Conservation (phyloP, 2,888 invertebrate genomes). For the Stenolophus ochropezus region DNA sequence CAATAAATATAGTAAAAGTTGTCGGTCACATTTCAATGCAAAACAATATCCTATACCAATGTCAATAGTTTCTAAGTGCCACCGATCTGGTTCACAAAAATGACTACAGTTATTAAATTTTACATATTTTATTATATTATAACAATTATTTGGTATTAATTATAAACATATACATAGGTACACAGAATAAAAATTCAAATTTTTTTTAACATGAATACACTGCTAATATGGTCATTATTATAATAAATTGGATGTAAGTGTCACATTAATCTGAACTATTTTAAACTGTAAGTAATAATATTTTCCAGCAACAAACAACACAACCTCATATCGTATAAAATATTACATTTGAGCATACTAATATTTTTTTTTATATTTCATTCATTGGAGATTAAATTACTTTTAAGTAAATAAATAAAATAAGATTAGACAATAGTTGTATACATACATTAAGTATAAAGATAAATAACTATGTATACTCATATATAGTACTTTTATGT, state of each 20-base stretch:
- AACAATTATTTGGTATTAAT: neutral
- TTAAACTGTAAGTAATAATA: neutral
- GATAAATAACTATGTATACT: neutral
- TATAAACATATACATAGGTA: neutral
- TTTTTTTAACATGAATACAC: neutral
- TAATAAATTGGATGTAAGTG: neutral
- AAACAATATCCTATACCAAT: too few relatives aligned
- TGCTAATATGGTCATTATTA: neutral
- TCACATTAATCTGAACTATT: neutral
- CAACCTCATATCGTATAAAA: neutral
- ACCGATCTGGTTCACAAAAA: too few relatives aligned
- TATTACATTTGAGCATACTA: constrained; percentile 3
- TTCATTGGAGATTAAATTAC: neutral
- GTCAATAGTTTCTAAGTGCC: too few relatives aligned
- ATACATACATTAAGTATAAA: neutral
- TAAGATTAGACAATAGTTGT: neutral
- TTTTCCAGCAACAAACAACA: neutral
- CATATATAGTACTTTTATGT: neutral
- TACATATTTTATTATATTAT: neutral
- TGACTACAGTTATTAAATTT: too few relatives aligned
- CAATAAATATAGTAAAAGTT: too few relatives aligned
- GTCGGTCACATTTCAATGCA: neutral
- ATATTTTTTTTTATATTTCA: neutral
- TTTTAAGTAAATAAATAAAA: neutral
- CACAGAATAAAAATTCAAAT: neutral